Evolutionary conservation across 2,113 vertebrate species (phyloP).

Genomic region (Tichodroma muraria): DNA sequence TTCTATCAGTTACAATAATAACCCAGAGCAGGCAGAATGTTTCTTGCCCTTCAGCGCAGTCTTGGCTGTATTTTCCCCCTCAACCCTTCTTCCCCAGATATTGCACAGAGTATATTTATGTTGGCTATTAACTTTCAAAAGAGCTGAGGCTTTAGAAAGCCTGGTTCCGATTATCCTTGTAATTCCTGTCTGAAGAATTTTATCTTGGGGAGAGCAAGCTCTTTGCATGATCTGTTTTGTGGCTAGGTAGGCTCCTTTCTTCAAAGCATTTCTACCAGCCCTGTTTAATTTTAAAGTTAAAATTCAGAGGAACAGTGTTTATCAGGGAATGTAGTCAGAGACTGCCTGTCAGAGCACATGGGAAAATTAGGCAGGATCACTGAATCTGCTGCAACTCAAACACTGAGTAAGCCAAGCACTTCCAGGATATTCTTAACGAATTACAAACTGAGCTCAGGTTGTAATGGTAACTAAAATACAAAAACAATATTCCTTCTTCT

Average conservation of each 20-base stretch:
- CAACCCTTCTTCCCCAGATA: background rate
- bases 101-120: background rate
- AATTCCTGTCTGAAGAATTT: background rate
- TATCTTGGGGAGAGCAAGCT: background rate
- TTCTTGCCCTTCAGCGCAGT: background rate
- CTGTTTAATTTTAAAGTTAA: background rate
- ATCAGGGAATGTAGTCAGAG: background rate
- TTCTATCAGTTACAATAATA: background rate
- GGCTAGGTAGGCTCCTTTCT: background rate
- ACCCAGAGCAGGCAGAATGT: background rate
- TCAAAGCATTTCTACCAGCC: background rate
- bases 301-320: background rate
- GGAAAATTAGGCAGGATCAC: background rate
- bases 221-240: background rate
- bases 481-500: background rate
- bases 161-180: constrained; percentile 7
- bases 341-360: background rate
- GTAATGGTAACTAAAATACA: background rate
- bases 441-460: background rate
- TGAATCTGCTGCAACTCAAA: background rate
- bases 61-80: background rate
- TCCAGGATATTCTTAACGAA: background rate
- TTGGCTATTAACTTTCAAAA: constrained; percentile 35
- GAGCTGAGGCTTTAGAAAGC: background rate
- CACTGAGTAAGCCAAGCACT: background rate